phyloP scores from a whole-genome alignment of 2,113 vertebrate species.

The Hypomesus transpacificus region DNA sequence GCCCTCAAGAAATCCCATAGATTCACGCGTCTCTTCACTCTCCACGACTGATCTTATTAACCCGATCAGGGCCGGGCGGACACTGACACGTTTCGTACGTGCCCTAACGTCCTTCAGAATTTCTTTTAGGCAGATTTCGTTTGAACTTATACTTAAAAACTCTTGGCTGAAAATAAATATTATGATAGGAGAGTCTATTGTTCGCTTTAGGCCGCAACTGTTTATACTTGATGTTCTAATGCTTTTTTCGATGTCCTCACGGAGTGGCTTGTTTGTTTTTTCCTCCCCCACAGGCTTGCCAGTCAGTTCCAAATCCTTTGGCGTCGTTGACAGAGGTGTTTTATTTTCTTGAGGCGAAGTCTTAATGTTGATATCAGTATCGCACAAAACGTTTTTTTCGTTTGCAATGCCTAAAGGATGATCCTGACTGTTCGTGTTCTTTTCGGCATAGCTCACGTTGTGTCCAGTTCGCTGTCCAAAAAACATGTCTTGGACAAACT shows the following conservation, averaged over 20 bases:
- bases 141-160: slow-evolving; percentile 46
- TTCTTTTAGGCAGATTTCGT: slow-evolving; percentile 50
- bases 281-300: slow-evolving; percentile 3
- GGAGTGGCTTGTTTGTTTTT: background rate
- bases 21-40: slow-evolving; percentile 40
- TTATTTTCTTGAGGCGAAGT: slow-evolving; percentile 6
- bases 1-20: slow-evolving; percentile 51
- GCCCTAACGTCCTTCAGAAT: slow-evolving; percentile 69
- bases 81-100: slow-evolving; percentile 50
- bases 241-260: slow-evolving; percentile 21
- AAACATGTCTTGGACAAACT: slow-evolving; percentile 69
- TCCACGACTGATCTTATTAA: slow-evolving; percentile 54
- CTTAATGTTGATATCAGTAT: background rate
- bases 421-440: slow-evolving; percentile 13
- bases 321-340: slow-evolving; percentile 3
- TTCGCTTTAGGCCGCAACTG: slow-evolving; percentile 39
- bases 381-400: background rate
- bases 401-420: background rate
- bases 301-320: slow-evolving; percentile 13
- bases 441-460: background rate
- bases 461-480: background rate
- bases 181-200: slow-evolving; percentile 63
- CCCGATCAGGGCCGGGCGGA: slow-evolving; percentile 66
- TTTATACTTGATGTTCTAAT: slow-evolving; percentile 11
- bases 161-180: slow-evolving; percentile 68